Conservation (phyloP, 2,888 invertebrate species). For the Drosophila dives region DNA sequence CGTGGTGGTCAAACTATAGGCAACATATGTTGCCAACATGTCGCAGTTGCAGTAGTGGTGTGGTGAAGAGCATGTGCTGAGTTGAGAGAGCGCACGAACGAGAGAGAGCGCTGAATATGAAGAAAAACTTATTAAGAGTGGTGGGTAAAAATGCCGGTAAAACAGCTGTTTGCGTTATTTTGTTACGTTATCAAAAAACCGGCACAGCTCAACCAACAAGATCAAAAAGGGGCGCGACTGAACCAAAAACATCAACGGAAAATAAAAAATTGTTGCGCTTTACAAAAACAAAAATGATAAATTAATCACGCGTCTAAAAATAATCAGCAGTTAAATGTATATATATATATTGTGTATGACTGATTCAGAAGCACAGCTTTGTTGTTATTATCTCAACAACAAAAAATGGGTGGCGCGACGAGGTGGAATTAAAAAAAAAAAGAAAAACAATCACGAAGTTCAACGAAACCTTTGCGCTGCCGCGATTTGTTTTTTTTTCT, state of each 20-base stretch:
- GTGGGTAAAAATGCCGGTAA: conserved; percentile 69
- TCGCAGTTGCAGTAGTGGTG: conserved; percentile 5
- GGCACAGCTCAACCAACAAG: conserved; percentile 9
- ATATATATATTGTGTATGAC: not conserved
- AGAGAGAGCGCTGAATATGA: conserved; percentile 59
- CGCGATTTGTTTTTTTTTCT: conserved; percentile 27
- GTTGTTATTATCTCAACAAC: conserved; percentile 4
- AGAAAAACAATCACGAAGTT: conserved; percentile 52
- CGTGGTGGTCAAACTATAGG: conserved; percentile 21
- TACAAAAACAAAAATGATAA: not conserved
- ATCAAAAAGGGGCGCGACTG: conserved; percentile 24
- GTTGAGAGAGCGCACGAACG: conserved; percentile 12
- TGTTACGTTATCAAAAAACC: conserved; percentile 32
- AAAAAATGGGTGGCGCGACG: not conserved
- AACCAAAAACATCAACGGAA: not conserved
- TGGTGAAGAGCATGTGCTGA: conserved; percentile 42
- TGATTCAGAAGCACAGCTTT: not conserved
- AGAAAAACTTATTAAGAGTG: conserved; percentile 44
- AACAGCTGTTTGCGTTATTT: conserved; percentile 62
- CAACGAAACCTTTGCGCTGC: conserved; percentile 57
- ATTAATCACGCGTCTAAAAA: not conserved
- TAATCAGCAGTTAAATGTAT: not conserved
- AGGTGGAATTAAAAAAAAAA: conserved; percentile 4
- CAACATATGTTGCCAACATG: conserved; percentile 49
- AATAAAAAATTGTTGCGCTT: not conserved